Base-by-base conservation (phyloP, 2,888 invertebrate species). In the Pterostichus niger region DNA sequence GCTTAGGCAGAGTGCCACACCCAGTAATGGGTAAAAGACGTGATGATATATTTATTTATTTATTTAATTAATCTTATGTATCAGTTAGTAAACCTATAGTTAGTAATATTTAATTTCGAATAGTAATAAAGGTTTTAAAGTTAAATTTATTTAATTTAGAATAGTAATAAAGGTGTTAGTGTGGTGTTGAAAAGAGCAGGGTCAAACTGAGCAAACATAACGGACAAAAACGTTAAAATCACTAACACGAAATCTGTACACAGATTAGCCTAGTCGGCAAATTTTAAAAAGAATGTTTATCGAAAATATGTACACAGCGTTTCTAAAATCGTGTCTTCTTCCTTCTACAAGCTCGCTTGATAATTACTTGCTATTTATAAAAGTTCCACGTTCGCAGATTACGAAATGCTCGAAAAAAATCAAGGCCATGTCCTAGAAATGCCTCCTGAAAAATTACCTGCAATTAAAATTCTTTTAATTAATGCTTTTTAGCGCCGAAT, bases 321-420 rank as follows among this genome's bases (percentile, higher is more conserved):
- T 15, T 56, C 49, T 49, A 13, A 52, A n/a, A n/a, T 44, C 44
- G 11, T 44, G 44, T 49, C 49, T 49, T 49, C 49, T 49, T 49
- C 56, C 56, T 17, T 17, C 13, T 56, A 56, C 56, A 56, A 56
- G 17, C 13, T 0, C 56, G 40, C 40, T 10, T 10, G 17, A 31
- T 52, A 75, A 75, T 75, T 31, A 49, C 33, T 52, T 10, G 75
- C 75, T 31, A 75, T 75, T 75, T 75, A 46, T 73, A 46, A 73
- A 73, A 73, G 44, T 75, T 33, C 31, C 40, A 71, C 15, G 15
- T 44, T 64, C 31, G 64, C 64, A n/a, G 64, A 64, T 64, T 64
- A 64, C 64, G 64, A 64, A 33, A 64, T 33, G 6, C 2, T 13
- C 56, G 49, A 40, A 9, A 44, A 44, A 75, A 49, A 75, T 52